Evolutionary conservation across 1,140 invertebrate species (phyloP).

Genomic region (Neodiprion fabricii): DNA sequence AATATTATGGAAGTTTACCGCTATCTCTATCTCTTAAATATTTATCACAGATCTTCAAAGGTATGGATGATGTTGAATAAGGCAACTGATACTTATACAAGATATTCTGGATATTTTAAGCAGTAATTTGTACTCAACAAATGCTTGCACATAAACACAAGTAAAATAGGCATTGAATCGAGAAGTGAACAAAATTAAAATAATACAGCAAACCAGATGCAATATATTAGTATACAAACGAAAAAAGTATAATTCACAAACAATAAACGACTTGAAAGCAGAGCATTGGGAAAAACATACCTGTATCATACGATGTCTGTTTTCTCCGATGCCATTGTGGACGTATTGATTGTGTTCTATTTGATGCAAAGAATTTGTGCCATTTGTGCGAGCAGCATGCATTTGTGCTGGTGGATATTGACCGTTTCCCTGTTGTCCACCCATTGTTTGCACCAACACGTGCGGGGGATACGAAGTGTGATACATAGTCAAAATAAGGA

Average conservation of each 20-base stretch:
- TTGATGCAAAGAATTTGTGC: constrained; percentile 42
- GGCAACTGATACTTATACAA: neutral
- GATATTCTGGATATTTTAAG: no score
- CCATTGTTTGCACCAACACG: constrained; percentile 55
- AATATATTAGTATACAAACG: no score
- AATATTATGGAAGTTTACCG: neutral
- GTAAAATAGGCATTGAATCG: no score
- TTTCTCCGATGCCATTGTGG: constrained; percentile 40
- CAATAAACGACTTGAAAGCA: neutral
- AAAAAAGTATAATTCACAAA: neutral
- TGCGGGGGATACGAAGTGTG: constrained; percentile 52
- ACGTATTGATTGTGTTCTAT: constrained; percentile 44
- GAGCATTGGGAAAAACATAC: constrained; percentile 38
- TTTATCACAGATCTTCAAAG: neutral
- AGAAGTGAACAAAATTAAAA: no score
- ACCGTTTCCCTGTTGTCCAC: constrained; percentile 50
- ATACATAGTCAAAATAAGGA: constrained; percentile 50
- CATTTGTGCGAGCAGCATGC: constrained; percentile 39
- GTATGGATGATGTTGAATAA: neutral
- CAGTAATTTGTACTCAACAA: no score
- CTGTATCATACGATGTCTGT: constrained; percentile 47
- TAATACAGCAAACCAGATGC: no score
- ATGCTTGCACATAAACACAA: no score
- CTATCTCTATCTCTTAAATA: neutral
- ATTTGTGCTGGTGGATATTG: constrained; percentile 43